phyloP scores from a whole-genome alignment of 2,797 vertebrate genomes.

The Rhodeus uyekii region DNA sequence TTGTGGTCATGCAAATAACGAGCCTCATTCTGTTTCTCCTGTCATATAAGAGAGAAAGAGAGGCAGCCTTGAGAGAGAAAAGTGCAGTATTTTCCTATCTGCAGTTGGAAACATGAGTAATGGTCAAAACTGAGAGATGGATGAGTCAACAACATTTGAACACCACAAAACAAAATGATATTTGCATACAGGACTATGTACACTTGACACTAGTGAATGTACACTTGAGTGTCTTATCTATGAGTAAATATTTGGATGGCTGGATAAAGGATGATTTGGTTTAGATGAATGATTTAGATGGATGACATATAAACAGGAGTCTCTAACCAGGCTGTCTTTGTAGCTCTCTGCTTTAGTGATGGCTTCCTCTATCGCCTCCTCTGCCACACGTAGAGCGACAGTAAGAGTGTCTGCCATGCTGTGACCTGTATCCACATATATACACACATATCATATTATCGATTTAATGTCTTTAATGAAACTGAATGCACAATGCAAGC shows the following conservation, averaged over 20 bases:
- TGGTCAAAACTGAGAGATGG: not conserved
- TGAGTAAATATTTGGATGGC: not conserved
- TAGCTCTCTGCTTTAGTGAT: constrained; percentile 93
- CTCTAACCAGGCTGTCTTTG: constrained; percentile 90
- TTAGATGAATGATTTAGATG: no score
- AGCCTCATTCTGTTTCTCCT: constrained; percentile 93
- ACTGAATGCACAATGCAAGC: not conserved
- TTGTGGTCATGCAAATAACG: constrained; percentile 89
- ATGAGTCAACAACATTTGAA: not conserved
- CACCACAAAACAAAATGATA: not conserved
- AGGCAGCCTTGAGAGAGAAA: not conserved
- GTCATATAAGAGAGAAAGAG: not conserved
- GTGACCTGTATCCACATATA: constrained; percentile 78
- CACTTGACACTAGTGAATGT: no score
- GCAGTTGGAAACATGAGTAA: not conserved
- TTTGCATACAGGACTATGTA: not conserved
- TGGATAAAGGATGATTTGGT: not conserved
- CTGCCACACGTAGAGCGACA: constrained; percentile 93
- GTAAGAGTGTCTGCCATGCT: constrained; percentile 96
- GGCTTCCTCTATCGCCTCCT: constrained; percentile 96
- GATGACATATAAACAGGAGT: not conserved
- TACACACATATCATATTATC: constrained; percentile 33
- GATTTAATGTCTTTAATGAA: not conserved
- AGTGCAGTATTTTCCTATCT: not conserved
- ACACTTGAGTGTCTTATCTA: not conserved